Percentiles rank a stretch among this genome's conserved stretches.
These are phyloP conservation scores for Limenitis arthemis DNA, from an alignment of 2,888 invertebrate species.

Conservation along the genomic window DNA sequence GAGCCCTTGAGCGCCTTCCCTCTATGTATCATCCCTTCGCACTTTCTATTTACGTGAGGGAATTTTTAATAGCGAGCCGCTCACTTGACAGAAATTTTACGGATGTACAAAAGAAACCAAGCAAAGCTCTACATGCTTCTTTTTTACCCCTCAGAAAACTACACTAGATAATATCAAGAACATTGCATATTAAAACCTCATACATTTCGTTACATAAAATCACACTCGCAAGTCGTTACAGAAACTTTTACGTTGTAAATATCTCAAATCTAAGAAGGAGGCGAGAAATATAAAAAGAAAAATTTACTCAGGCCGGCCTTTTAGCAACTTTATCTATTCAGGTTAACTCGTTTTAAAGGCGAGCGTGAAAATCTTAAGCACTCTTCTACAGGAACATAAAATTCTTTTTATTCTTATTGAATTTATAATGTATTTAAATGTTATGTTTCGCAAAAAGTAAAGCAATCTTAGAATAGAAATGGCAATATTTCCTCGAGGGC, in stretches of 20 bases:
- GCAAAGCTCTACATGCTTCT: constrained; percentile 1
- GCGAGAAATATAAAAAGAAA: constrained; percentile 10
- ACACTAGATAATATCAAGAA: constrained; percentile 7
- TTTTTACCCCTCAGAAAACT: constrained; percentile 1
- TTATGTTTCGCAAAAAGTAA: neutral
- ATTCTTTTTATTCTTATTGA: constrained; percentile 4
- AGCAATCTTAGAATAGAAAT: constrained; percentile 4
- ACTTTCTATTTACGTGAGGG: constrained; percentile 19
- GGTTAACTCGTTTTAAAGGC: constrained; percentile 15
- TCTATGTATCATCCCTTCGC: constrained; percentile 11
- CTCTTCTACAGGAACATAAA: constrained; percentile 2
- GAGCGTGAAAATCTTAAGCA: constrained; percentile 11
- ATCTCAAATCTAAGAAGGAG: neutral
- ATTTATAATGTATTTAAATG: constrained; percentile 2
- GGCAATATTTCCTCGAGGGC: constrained; percentile 11
- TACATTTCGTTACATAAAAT: neutral
- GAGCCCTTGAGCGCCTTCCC: constrained; percentile 14
- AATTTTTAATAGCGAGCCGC: constrained; percentile 19
- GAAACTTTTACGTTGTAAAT: neutral
- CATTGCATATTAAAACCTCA: neutral
- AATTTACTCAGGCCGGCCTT: constrained; percentile 8
- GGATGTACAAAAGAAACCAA: constrained; percentile 12
- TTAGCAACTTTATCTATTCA: constrained; percentile 17
- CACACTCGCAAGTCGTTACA: neutral
- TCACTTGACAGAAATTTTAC: constrained; percentile 8